phyloP scores from a whole-genome alignment of 1,140 invertebrate genomes.

The Temnothorax nylanderi region DNA sequence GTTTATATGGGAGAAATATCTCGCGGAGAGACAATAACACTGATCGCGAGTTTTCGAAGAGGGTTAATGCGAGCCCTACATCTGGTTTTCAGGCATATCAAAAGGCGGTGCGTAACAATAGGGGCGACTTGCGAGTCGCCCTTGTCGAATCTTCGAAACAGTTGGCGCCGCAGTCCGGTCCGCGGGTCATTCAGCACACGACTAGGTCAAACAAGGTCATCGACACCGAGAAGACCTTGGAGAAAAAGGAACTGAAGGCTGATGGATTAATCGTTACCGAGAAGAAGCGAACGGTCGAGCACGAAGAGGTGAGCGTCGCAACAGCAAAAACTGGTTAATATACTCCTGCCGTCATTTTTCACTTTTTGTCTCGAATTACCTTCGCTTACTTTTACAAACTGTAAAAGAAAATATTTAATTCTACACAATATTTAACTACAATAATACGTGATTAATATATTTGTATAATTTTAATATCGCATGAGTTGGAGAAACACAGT shows the following conservation, averaged over 20 bases:
- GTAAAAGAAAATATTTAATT: background rate
- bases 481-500: background rate
- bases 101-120: slow-evolving; percentile 89
- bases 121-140: slow-evolving; percentile 89
- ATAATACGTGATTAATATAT: background rate
- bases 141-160: slow-evolving; percentile 88
- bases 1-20: background rate
- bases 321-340: slow-evolving; percentile 14
- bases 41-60: background rate
- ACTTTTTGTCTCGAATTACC: background rate
- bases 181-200: slow-evolving; percentile 91
- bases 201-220: slow-evolving; percentile 91
- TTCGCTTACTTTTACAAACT: background rate
- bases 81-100: slow-evolving; percentile 89
- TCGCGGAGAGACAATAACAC: slow-evolving; percentile 3
- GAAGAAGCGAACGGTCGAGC: slow-evolving; percentile 91
- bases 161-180: slow-evolving; percentile 88
- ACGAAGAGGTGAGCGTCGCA: slow-evolving; percentile 88
- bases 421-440: background rate
- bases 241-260: slow-evolving; percentile 88
- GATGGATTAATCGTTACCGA: slow-evolving; percentile 95
- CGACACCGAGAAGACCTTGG: slow-evolving; percentile 93
- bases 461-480: background rate
- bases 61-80: background rate
- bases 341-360: background rate